These are phyloP conservation scores for Alces alces DNA, from an alignment of 2,113 vertebrate species.

Conservation along the genomic window DNA sequence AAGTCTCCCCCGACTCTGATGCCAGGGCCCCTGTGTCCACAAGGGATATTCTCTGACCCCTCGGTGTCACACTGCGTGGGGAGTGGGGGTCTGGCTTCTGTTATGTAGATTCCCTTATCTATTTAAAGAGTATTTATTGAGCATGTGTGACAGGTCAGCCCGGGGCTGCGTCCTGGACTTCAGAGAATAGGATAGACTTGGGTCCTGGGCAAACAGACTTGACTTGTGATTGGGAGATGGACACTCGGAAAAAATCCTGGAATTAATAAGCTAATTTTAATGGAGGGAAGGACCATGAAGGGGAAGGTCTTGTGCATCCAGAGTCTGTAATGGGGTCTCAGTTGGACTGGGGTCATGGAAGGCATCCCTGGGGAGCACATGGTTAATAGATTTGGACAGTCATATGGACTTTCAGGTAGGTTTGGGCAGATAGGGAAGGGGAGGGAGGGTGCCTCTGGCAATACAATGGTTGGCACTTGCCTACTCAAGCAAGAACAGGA, in stretches of 20 bases:
- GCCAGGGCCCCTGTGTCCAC: neutral
- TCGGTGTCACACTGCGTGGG: neutral
- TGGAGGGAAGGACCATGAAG: neutral
- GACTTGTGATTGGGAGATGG: neutral
- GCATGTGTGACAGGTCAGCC: neutral
- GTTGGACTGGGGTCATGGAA: neutral
- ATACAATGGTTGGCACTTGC: neutral
- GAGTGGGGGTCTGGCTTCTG: neutral
- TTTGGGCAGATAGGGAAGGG: neutral
- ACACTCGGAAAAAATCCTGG: neutral
- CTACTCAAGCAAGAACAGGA: neutral
- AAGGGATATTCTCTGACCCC: neutral
- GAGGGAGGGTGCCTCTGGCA: neutral
- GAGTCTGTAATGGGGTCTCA: neutral
- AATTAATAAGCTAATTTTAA: neutral
- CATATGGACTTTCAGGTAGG: neutral
- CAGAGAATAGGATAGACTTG: neutral
- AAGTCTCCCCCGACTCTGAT: neutral
- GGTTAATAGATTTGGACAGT: neutral
- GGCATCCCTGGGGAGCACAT: neutral
- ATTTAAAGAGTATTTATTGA: neutral
- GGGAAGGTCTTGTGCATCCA: neutral
- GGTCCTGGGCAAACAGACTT: neutral
- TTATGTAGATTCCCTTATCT: neutral
- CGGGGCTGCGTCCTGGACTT: neutral